Evolutionary conservation across 2,888 invertebrate species (phyloP), one percentile per base, ranked within the genome.

Genomic region (Drosophila anomelani): DNA sequence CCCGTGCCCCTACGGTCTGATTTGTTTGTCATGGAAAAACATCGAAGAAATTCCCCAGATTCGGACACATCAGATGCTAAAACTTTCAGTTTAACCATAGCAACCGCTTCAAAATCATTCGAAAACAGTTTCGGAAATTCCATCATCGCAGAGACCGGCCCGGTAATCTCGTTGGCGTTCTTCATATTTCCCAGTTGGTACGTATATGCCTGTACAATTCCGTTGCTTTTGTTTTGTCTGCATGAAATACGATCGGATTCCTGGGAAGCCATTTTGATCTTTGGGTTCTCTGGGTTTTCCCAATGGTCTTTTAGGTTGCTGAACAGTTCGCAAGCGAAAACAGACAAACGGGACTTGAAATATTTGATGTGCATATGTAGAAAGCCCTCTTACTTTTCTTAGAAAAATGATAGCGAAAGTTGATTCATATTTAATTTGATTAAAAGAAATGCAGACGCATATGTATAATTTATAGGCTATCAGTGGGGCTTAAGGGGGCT

Each of bases 71-170:
- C 20, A 13, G 3, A 51, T 15, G 8, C 10, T 9, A 47, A 10
- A 47, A 29, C 26, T 10, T 29, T 26, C 15, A 20, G 51, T 51
- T 51, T 9, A 10, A 20, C 20, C 20, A 20, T 15, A 36, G 51
- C 51, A 51, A 9, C 15, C 13, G 20, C 34, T 36, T 53, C 51
- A 15, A 53, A 53, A 53, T 53, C 34, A 53, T 53, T 53, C 34
- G 1, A 20, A 36, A 36, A 36, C 34, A 15, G 13, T 51, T 51
- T 53, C 10, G 3, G 10, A 13, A 34, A 53, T 34, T 53, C 17
- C 34, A 53, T 20, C 34, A 34, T 23, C 34, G 34, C 51, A 53
- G 51, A n/a, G 32, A 29, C 29, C 12, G 29, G 12, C 34, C 20
- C 15, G 10, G 20, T 3, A 36, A 23, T 51, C 34, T 34, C 15